Conservation (phyloP, 2,113 vertebrate species). For the Cygnus atratus region DNA sequence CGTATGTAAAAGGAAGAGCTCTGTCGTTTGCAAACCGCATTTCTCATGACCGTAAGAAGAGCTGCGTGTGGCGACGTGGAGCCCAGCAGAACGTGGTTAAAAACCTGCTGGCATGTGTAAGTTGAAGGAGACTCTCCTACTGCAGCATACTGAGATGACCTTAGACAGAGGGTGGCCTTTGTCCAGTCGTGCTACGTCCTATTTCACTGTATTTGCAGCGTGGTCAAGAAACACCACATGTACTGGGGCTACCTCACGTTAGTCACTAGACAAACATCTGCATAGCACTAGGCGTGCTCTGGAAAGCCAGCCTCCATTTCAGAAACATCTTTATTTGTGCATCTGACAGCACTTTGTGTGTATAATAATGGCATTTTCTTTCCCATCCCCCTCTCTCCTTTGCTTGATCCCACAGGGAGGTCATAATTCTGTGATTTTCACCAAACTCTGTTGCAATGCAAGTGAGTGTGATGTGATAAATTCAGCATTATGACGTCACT, state of each 20-base stretch:
- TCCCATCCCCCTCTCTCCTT: constrained; percentile 67
- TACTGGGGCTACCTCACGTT: not conserved
- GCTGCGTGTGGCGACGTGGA: not conserved
- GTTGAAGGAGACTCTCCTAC: not conserved
- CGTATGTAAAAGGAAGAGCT: not conserved
- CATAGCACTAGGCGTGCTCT: not conserved
- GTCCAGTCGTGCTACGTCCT: not conserved
- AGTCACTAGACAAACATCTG: not conserved
- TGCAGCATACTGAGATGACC: not conserved
- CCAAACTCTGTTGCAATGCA: constrained; percentile 72
- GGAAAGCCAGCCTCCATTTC: not conserved
- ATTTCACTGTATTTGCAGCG: not conserved
- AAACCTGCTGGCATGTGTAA: not conserved
- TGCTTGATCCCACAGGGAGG: constrained; percentile 72
- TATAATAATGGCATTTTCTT: constrained; percentile 67
- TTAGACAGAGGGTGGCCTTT: not conserved
- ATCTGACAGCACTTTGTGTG: constrained; percentile 41
- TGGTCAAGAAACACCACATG: not conserved
- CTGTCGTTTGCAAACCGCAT: not conserved
- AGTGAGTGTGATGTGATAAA: constrained; percentile 73
- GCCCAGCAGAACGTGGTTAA: not conserved
- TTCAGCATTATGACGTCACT: constrained; percentile 70
- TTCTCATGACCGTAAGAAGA: not conserved
- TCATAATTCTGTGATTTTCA: constrained; percentile 72
- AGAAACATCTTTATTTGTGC: not conserved